Evolutionary conservation across 2,113 vertebrate genomes (phyloP), one percentile per base, ranked within the genome.

Genomic region (Antidorcas marsupialis): DNA sequence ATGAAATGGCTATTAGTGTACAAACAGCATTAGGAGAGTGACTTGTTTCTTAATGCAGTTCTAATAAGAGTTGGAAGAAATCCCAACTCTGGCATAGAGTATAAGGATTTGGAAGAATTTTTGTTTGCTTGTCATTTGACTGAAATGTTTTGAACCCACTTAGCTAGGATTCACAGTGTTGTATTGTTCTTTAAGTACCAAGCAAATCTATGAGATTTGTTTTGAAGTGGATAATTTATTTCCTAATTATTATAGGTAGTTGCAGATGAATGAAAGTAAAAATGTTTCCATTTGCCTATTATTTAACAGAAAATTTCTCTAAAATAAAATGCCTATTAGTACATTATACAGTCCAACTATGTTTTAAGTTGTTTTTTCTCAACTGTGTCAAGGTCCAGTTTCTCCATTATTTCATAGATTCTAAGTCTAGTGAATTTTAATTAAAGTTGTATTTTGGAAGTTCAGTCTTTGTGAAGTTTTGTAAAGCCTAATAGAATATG

Each of bases 141-240:
- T 96, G 78, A 97, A 97, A 96, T 96, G n/a, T 53, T 98, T 98
- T 97, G 11, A 94, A 97, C 84, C 30, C 64, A 89, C 88, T 98
- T 92, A 98, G 64, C 60, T 87, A 59, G 85, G 76, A 97, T 96
- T 97, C 95, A 17, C 28, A 97, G 50, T 95, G 92, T 98, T 95
- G 21, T 12, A 78, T 97, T 98, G 87, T 98, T 98, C 97, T 89
- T 96, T 94, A 92, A 74, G 91, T 98, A 82, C 92, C 55, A 98
- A 94, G 92, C 2, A 92, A 59, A 89, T 97, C 82, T 96, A 39
- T 82, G 97, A 95, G 93, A 96, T 88, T 88, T 33, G n/a, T 76
- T 92, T 95, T 97, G 30, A 97, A 98, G 84, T 96, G 78, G 86
- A 27, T 91, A 39, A 96, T 96, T 82, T 98, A 92, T 96, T 85